A percentile compares a stretch with the other conserved stretches of the same genome.
These are phyloP conservation scores for Polyodon spathula DNA, from an alignment of 2,113 vertebrate genomes.

Conservation along the genomic window DNA sequence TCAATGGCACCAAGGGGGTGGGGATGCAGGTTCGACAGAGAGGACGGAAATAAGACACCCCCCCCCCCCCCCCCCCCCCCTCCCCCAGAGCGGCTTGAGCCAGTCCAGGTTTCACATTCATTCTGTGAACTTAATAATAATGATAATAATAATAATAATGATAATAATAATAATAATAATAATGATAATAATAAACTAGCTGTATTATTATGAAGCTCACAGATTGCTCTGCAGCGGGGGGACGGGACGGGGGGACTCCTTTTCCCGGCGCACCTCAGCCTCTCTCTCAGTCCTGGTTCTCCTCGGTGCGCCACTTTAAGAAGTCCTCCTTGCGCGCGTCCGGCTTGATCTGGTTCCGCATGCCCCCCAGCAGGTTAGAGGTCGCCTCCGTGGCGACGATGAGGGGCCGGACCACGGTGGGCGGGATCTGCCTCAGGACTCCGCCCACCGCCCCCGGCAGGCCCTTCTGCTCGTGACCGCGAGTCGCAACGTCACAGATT, in stretches of 20 bases:
- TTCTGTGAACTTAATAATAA: neutral
- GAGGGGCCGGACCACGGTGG: slow-evolving; percentile 78
- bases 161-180: slow-evolving; percentile 37
- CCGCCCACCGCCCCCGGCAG: slow-evolving; percentile 81
- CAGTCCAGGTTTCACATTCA: slow-evolving; percentile 2
- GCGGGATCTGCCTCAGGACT: slow-evolving; percentile 83
- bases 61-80: too few species aligned
- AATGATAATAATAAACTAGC: slow-evolving; percentile 24
- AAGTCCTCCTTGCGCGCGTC: slow-evolving; percentile 59
- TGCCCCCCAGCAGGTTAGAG: slow-evolving; percentile 79
- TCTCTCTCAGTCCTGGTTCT: slow-evolving; percentile 60
- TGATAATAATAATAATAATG: slow-evolving; percentile 22
- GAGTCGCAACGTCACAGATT: slow-evolving; percentile 75
- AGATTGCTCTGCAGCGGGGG: slow-evolving; percentile 24
- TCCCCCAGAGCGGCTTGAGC: neutral
- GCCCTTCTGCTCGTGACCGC: slow-evolving; percentile 84
- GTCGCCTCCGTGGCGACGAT: slow-evolving; percentile 84
- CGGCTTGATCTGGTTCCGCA: slow-evolving; percentile 67
- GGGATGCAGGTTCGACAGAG: too few species aligned
- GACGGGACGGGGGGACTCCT: slow-evolving; percentile 14
- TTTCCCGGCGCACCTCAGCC: neutral
- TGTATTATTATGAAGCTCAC: slow-evolving; percentile 17
- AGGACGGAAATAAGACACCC: too few species aligned
- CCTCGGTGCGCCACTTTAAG: slow-evolving; percentile 59
- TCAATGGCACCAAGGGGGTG: too few species aligned